These are phyloP conservation scores for Tetramorium simillimum DNA, from an alignment of 1,140 invertebrate species.

Conservation along the genomic window DNA sequence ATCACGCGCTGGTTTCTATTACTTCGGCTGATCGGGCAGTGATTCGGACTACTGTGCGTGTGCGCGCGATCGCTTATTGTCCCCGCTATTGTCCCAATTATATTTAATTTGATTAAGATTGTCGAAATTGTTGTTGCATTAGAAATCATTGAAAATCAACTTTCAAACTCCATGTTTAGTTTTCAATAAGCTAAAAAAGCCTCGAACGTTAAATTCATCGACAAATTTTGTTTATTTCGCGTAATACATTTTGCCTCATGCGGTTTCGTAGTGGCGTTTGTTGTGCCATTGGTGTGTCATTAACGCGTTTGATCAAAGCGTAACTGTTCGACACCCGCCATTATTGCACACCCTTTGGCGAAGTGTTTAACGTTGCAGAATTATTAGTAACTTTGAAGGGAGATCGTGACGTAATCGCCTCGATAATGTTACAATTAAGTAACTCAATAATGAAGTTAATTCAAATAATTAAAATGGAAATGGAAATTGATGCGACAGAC, in stretches of 20 bases:
- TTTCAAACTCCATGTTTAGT: not conserved
- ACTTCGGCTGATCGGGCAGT: not conserved
- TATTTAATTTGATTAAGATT: not conserved
- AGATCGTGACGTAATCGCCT: slow-evolving; percentile 45
- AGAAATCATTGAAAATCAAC: not conserved
- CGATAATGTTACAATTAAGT: slow-evolving; percentile 57
- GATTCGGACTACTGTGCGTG: not conserved
- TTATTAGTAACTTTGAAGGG: slow-evolving; percentile 58
- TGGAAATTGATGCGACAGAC: slow-evolving; percentile 27
- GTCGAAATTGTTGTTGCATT: not conserved
- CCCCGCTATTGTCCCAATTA: too few species aligned
- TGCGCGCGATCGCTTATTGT: not conserved
- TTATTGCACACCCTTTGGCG: slow-evolving; percentile 49
- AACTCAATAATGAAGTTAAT: slow-evolving; percentile 51
- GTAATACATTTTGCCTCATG: slow-evolving; percentile 38
- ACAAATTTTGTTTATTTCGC: slow-evolving; percentile 19
- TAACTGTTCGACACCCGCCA: slow-evolving; percentile 34
- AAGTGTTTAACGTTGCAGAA: slow-evolving; percentile 49
- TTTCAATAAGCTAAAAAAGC: not conserved
- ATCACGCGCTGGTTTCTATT: not conserved
- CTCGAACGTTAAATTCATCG: not conserved
- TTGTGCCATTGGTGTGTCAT: slow-evolving; percentile 53
- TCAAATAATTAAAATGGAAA: slow-evolving; percentile 54
- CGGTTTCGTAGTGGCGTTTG: slow-evolving; percentile 41
- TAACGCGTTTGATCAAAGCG: slow-evolving; percentile 60